These are phyloP conservation scores for Siphamia tubifer DNA, from an alignment of 2,113 vertebrate species.

Conservation along the genomic window DNA sequence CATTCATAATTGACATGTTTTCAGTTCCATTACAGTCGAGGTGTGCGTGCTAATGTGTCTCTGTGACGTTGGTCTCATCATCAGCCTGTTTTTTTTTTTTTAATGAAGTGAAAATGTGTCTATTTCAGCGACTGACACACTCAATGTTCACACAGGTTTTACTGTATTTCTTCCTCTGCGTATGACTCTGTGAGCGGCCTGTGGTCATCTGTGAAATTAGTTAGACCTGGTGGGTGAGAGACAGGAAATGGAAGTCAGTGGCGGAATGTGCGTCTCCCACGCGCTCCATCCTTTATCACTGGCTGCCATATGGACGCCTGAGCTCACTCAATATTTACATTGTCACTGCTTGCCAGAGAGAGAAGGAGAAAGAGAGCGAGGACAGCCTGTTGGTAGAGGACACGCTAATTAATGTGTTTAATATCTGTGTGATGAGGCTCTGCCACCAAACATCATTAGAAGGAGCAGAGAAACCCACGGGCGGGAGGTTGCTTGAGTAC, in stretches of 20 bases:
- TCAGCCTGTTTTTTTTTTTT: constrained; percentile 5
- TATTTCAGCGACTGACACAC: constrained; percentile 10
- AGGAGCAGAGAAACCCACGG: not conserved
- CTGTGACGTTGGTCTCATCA: not conserved
- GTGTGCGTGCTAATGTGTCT: not conserved
- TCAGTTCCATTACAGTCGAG: no score
- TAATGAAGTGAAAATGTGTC: constrained; percentile 25
- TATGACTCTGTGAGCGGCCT: constrained; percentile 17
- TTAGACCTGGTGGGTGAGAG: constrained; percentile 72
- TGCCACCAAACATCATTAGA: not conserved
- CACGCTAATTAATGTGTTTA: constrained; percentile 33
- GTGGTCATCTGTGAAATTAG: constrained; percentile 73
- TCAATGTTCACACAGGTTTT: constrained; percentile 8
- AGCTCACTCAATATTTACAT: constrained; percentile 64
- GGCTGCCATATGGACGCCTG: constrained; percentile 63
- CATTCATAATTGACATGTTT: no score
- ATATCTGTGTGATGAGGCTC: constrained; percentile 24
- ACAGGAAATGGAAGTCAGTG: constrained; percentile 74
- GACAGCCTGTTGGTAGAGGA: constrained; percentile 10
- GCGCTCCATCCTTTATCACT: constrained; percentile 62
- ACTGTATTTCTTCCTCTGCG: not conserved
- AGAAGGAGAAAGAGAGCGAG: not conserved
- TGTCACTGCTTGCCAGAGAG: constrained; percentile 15
- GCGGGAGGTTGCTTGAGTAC: not conserved
- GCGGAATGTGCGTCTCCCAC: constrained; percentile 73